Evolutionary conservation across 23 tunicate genomes (phyloP).

Genomic region (Styela plicata): DNA sequence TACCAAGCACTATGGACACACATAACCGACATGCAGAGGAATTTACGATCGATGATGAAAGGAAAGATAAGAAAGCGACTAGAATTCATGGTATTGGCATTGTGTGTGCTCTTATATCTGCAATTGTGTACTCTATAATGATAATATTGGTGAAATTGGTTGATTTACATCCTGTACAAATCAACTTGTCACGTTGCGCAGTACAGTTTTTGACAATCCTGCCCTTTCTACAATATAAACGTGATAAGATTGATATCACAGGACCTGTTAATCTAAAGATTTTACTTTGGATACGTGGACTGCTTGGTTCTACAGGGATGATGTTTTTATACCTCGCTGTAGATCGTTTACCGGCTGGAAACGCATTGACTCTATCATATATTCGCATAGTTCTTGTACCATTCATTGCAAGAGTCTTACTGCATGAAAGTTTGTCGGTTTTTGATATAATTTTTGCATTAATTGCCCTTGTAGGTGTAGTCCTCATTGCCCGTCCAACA

Average conservation of each 20-base stretch:
- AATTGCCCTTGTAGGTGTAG: conserved; percentile 45
- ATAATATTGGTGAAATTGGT: conserved; percentile 6
- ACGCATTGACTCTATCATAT: conserved; percentile 52
- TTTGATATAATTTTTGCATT: conserved; percentile 40
- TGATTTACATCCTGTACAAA: conserved; percentile 20
- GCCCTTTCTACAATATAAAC: conserved; percentile 34
- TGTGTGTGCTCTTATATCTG: background rate
- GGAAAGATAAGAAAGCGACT: background rate
- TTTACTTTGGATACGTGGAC: conserved; percentile 41
- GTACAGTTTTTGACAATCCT: conserved; percentile 37
- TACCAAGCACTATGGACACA: background rate
- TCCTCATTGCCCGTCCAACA: conserved; percentile 47
- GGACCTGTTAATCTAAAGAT: conserved; percentile 46
- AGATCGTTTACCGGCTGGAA: conserved; percentile 40
- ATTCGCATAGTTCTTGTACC: conserved; percentile 42
- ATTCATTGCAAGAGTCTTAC: conserved; percentile 15
- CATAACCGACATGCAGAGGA: background rate
- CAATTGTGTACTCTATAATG: background rate
- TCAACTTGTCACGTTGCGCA: conserved; percentile 27
- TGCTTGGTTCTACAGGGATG: conserved; percentile 42
- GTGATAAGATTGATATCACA: conserved; percentile 22
- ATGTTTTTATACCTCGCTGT: conserved; percentile 53
- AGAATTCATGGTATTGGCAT: background rate
- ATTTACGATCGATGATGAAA: too few species aligned
- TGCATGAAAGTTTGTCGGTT: conserved; percentile 41